Evolutionary conservation across 1,140 invertebrate species (phyloP).

Genomic region (Procambarus virginalis): DNA sequence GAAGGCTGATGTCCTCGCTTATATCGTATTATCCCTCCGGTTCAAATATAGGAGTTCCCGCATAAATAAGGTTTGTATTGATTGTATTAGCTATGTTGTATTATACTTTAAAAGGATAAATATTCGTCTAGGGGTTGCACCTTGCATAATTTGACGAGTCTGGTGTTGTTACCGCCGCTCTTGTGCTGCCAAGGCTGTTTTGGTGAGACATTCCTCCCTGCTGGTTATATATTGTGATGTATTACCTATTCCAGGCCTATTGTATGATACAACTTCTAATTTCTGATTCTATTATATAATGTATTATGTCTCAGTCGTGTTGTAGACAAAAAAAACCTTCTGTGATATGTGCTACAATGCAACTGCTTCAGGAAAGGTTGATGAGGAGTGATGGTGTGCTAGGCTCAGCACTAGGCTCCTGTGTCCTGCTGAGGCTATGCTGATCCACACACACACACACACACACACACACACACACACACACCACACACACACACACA

Average conservation of each 20-base stretch:
- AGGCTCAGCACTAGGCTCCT: background rate
- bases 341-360: slow-evolving; percentile 65
- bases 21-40: background rate
- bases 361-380: slow-evolving; percentile 20
- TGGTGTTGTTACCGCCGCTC: background rate
- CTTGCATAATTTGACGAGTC: background rate
- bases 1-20: background rate
- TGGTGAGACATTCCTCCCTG: background rate
- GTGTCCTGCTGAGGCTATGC: background rate
- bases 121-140: background rate
- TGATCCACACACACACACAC: background rate
- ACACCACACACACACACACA: no score
- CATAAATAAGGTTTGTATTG: background rate
- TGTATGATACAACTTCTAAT: slow-evolving; percentile 6
- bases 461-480: background rate
- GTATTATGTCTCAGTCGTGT: slow-evolving; percentile 24
- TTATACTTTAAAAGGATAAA: background rate
- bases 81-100: background rate
- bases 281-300: slow-evolving; percentile 19
- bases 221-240: slow-evolving; percentile 5
- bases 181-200: background rate
- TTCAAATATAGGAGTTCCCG: background rate
- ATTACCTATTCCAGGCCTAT: background rate
- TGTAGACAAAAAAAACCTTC: slow-evolving; percentile 41
- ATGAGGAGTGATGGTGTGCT: background rate